These are phyloP conservation scores for Spodoptera litura DNA, from an alignment of 1,140 invertebrate genomes.

Conservation along the genomic window DNA sequence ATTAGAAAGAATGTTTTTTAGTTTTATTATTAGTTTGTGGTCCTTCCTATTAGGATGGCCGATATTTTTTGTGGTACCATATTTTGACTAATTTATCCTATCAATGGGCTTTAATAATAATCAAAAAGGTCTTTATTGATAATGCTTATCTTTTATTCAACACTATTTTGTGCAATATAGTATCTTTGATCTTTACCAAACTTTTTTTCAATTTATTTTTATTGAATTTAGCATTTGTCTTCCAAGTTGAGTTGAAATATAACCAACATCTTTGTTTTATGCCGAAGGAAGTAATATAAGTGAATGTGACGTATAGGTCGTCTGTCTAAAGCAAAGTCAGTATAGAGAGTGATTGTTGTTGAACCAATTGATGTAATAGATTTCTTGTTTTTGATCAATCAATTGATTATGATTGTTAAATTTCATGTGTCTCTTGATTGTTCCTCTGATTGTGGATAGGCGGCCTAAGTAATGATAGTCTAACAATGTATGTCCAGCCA, in stretches of 20 bases:
- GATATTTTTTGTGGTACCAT: conserved; percentile 29
- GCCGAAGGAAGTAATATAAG: conserved; percentile 9
- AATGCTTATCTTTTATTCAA: conserved; percentile 4
- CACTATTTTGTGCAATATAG: conserved; percentile 55
- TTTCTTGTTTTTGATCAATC: conserved; percentile 6
- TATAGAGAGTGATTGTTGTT: background rate
- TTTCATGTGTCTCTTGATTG: background rate
- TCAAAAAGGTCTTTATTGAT: conserved; percentile 5
- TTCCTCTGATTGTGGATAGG: conserved; percentile 10
- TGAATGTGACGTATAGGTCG: conserved; percentile 11
- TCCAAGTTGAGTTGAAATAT: conserved; percentile 47
- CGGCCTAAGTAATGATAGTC: conserved; percentile 27
- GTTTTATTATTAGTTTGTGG: background rate
- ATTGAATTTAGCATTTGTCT: conserved; percentile 50
- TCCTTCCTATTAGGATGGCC: background rate
- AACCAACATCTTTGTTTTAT: conserved; percentile 15
- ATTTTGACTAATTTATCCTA: conserved; percentile 15
- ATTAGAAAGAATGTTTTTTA: background rate
- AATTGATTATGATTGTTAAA: background rate
- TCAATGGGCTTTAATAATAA: conserved; percentile 26
- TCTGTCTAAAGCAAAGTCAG: background rate
- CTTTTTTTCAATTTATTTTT: conserved; percentile 35
- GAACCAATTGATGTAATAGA: background rate
- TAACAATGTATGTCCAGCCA: conserved; percentile 59
- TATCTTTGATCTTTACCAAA: conserved; percentile 40